Conservation (phyloP, 2,113 vertebrate species). For the Macroglossus sobrinus region DNA sequence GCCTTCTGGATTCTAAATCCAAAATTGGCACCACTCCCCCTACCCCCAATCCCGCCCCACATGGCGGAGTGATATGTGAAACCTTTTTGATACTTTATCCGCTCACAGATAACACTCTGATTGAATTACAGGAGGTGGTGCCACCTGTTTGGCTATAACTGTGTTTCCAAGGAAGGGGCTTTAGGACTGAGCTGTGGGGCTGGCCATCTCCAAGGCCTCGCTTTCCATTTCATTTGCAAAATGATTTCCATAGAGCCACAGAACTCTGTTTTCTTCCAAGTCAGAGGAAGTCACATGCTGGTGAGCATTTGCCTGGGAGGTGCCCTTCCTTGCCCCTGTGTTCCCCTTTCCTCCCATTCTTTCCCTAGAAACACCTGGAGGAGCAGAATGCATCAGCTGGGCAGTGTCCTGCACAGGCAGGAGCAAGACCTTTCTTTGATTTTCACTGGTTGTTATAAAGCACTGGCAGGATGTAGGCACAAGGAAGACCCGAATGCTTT, state of each 20-base stretch:
- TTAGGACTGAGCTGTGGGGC: neutral
- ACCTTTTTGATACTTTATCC: neutral
- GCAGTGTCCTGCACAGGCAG: neutral
- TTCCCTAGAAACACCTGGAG: neutral
- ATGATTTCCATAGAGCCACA: neutral
- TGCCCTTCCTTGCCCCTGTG: rapidly evolving
- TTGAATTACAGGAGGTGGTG: neutral
- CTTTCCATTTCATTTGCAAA: slow-evolving; percentile 49
- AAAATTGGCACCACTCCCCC: neutral
- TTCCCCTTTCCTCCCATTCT: neutral
- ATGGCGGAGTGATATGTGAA: neutral
- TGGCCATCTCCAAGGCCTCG: neutral
- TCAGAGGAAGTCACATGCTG: slow-evolving; percentile 26
- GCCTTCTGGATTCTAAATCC: neutral
- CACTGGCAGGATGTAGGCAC: rapidly evolving
- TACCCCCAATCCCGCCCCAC: neutral
- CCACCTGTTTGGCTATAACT: neutral
- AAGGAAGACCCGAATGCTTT: neutral
- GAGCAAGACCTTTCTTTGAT: neutral
- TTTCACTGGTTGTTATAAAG: neutral
- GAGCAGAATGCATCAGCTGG: neutral
- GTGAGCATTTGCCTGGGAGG: slow-evolving; percentile 33
- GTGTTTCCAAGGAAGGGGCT: neutral
- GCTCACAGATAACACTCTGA: neutral
- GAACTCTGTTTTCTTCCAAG: neutral